Conservation (phyloP, 1,140 invertebrate genomes). For the Drosophila suzukii region DNA sequence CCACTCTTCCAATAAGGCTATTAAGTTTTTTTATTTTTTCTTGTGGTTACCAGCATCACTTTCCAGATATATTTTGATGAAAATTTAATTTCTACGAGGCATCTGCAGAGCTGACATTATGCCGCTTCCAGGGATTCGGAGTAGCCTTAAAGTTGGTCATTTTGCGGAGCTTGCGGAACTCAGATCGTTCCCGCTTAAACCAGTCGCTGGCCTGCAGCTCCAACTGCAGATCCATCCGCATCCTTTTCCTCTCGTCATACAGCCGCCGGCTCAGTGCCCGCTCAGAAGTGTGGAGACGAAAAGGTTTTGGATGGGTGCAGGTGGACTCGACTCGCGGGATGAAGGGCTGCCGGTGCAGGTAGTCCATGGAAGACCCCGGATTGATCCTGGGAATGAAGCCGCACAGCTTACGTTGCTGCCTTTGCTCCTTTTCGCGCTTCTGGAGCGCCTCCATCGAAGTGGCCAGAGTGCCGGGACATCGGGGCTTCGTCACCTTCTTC, state of each 20-base stretch:
- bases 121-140: conserved; percentile 49
- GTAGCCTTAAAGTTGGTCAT: conserved; percentile 57
- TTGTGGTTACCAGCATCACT: not conserved
- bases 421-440: not conserved
- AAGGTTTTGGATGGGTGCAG: conserved; percentile 37
- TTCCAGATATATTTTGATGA: not conserved
- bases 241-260: conserved; percentile 26
- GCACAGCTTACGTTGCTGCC: no score
- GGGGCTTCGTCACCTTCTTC: conserved; percentile 27
- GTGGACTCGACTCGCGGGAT: conserved; percentile 29
- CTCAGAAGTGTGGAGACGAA: conserved; percentile 22
- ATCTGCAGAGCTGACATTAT: not conserved
- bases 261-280: conserved; percentile 29
- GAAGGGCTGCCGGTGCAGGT: conserved; percentile 42
- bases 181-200: not conserved
- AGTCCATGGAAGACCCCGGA: not conserved
- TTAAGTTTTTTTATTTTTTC: not conserved
- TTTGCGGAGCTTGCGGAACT: conserved; percentile 27
- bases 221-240: conserved; percentile 4
- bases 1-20: not conserved
- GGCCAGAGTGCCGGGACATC: conserved; percentile 35
- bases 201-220: not conserved
- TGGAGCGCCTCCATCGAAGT: conserved; percentile 24
- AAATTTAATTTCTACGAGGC: not conserved
- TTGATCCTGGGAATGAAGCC: conserved; percentile 22